Base-by-base conservation (phyloP, 2,888 invertebrate genomes). In the Alloscopus bannaensis region DNA sequence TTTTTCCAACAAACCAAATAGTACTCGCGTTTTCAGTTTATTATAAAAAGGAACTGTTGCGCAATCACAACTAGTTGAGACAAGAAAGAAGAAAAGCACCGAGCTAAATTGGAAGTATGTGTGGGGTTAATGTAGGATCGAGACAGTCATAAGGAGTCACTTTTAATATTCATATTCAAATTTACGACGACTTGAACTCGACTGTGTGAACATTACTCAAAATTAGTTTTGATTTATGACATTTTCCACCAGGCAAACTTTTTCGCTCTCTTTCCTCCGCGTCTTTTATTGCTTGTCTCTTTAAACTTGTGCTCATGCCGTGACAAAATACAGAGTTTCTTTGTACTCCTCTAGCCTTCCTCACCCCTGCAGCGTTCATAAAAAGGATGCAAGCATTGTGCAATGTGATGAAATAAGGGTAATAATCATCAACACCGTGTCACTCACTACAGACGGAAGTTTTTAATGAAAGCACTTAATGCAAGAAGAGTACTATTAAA, bases 151-250 rank as follows among this genome's bases (percentile, higher is more conserved):
- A 3, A 42, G 4, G 28, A 62, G 29, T 24, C 59, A 73, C 68
- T 73, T 75, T 76, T 80, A 66, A 72, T 77, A 81, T 81, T 81
- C 71, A 52, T 52, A 4, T 52, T 16, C 8, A 77, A 77, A 77
- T 73, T 77, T 81, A 77, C 55, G 76, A 76, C 52, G 60, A 57
- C 36, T 66, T 80, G 64, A 80, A 75, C 69, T 75, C 45, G 45
- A 70, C 55, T 59, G 66, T 64, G 64, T 28, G 69, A 70, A 52
- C 75, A 80, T 80, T 80, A 72, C 75, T 80, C 80, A 66, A 80
- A 80, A 80, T 75, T 80, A 80, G 70, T 60, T 68, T 65, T 65
- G 75, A 80, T 80, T 80, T 80, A 80, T 69, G 75, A 24, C 50
- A 40, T 55, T 55, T 70, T 28, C 57, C n/a, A 18, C 47, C 18